phyloP scores from a whole-genome alignment of 2,888 invertebrate species.

The Sisyra nigra region DNA sequence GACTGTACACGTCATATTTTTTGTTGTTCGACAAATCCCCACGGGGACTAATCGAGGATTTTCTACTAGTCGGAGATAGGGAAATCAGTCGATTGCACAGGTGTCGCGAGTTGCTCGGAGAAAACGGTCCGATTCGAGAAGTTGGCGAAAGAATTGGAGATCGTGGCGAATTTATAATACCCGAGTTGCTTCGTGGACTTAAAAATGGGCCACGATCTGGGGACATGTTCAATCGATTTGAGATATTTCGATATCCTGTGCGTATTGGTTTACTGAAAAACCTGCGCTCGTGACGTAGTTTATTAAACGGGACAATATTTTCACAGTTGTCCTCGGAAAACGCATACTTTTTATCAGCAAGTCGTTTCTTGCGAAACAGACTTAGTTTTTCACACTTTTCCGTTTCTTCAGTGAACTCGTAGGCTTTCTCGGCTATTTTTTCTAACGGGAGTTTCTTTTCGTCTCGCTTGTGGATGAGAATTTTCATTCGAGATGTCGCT shows the following conservation, averaged over 20 bases:
- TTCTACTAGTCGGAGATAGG: slow-evolving; percentile 14
- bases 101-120: slow-evolving; percentile 22
- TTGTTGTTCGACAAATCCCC: slow-evolving; percentile 26
- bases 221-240: background rate
- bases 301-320: slow-evolving; percentile 47
- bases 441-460: slow-evolving; percentile 26
- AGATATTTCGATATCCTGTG: slow-evolving; percentile 6
- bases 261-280: slow-evolving; percentile 22
- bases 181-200: slow-evolving; percentile 22
- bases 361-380: slow-evolving; percentile 63
- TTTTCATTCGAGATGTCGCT: slow-evolving; percentile 22
- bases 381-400: slow-evolving; percentile 78
- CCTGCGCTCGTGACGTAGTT: slow-evolving; percentile 30
- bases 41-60: slow-evolving; percentile 25
- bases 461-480: slow-evolving; percentile 22
- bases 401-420: slow-evolving; percentile 72
- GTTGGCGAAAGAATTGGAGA: slow-evolving; percentile 28
- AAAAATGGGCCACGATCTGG: slow-evolving; percentile 16
- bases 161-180: slow-evolving; percentile 15
- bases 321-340: slow-evolving; percentile 65
- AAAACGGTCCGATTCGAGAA: slow-evolving; percentile 25
- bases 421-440: slow-evolving; percentile 53
- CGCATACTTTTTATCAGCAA: slow-evolving; percentile 86
- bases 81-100: slow-evolving; percentile 20
- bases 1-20: slow-evolving; percentile 27